phyloP scores from a whole-genome alignment of 1,140 invertebrate species.

The Meteorus sp. region DNA sequence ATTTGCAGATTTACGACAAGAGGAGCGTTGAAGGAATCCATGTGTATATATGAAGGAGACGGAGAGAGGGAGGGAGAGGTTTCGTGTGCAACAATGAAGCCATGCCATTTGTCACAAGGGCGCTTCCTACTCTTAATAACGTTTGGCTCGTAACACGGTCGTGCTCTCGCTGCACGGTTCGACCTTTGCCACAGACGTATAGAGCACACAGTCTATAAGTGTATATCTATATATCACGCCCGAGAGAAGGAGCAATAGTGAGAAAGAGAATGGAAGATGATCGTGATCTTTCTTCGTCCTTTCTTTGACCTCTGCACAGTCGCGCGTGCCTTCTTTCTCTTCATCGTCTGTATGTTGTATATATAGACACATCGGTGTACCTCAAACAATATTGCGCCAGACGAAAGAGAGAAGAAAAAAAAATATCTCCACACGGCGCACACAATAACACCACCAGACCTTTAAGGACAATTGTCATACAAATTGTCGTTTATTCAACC shows the following conservation, averaged over 20 bases:
- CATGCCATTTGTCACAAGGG: conserved; percentile 50
- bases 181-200: background rate
- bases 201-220: background rate
- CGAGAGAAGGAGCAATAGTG: conserved; percentile 4
- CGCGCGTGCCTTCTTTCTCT: too few relatives aligned
- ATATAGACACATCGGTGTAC: too few relatives aligned
- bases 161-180: conserved; percentile 31
- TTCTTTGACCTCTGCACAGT: conserved; percentile 25
- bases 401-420: too few relatives aligned
- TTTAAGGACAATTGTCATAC: conserved; percentile 44
- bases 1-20: conserved; percentile 46
- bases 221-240: conserved; percentile 3
- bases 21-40: conserved; percentile 33
- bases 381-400: too few relatives aligned
- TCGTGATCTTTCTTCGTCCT: conserved; percentile 38
- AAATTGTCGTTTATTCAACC: conserved; percentile 47
- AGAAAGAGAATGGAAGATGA: conserved; percentile 36
- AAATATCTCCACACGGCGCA: conserved; percentile 20
- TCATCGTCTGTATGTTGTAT: too few relatives aligned
- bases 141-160: conserved; percentile 29
- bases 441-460: conserved; percentile 33
- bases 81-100: conserved; percentile 43
- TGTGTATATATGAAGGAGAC: background rate
- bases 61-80: conserved; percentile 21
- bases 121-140: conserved; percentile 49